These are phyloP conservation scores for Crocallis elinguaria DNA, from an alignment of 2,888 invertebrate genomes.

Conservation along the genomic window DNA sequence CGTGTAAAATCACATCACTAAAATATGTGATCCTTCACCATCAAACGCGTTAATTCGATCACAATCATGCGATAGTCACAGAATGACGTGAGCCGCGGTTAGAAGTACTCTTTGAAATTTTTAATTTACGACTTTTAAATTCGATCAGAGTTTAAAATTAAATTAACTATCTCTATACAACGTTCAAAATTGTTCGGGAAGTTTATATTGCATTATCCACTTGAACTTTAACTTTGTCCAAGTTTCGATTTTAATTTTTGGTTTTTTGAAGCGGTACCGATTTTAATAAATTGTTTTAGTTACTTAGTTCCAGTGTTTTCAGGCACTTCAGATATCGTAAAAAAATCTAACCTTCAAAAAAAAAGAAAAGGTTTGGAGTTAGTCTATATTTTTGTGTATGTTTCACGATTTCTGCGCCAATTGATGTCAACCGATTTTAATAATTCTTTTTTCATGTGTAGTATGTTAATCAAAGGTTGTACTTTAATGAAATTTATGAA, in stretches of 20 bases:
- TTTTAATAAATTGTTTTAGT: conserved; percentile 25
- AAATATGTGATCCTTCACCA: conserved; percentile 59
- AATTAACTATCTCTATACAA: conserved; percentile 49
- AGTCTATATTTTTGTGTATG: too few species aligned
- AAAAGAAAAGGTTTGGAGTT: too few species aligned
- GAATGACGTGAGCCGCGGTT: conserved; percentile 59
- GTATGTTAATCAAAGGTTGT: too few species aligned
- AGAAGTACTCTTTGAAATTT: conserved; percentile 66
- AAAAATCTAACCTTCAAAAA: too few species aligned
- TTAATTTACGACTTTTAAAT: conserved; percentile 76
- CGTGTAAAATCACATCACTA: conserved; percentile 41
- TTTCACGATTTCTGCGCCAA: too few species aligned
- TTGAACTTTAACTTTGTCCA: conserved; percentile 12
- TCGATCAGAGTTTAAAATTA: conserved; percentile 61
- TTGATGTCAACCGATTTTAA: too few species aligned
- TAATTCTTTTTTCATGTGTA: too few species aligned
- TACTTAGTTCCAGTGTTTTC: conserved; percentile 2
- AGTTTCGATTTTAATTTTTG: conserved; percentile 21
- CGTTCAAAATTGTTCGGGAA: conserved; percentile 26
- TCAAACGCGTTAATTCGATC: conserved; percentile 76
- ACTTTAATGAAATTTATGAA: too few species aligned
- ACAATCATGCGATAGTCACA: conserved; percentile 58
- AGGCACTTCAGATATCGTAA: too few species aligned
- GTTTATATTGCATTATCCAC: conserved; percentile 29
- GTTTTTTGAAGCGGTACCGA: conserved; percentile 26